phyloP scores from a whole-genome alignment of 2,888 invertebrate genomes.

The Hipparchia sbordonii region DNA sequence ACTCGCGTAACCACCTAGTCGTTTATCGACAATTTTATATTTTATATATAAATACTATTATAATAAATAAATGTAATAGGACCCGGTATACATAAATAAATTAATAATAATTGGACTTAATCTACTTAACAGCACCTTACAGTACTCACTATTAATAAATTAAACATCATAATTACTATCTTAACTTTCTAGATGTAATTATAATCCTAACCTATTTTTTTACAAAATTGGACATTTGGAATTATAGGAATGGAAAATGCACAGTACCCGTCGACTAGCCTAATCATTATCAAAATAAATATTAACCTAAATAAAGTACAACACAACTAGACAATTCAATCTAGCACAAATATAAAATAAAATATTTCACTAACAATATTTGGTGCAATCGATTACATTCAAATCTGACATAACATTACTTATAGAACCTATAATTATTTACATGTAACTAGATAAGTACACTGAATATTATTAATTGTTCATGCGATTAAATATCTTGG shows the following conservation, averaged over 20 bases:
- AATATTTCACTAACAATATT: slow-evolving; percentile 28
- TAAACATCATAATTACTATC: slow-evolving; percentile 13
- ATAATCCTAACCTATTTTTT: slow-evolving; percentile 55
- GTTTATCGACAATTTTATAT: slow-evolving; percentile 48
- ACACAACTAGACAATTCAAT: slow-evolving; percentile 34
- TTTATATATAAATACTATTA: slow-evolving; percentile 41
- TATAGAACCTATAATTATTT: slow-evolving; percentile 37
- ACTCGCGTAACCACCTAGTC: slow-evolving; percentile 79
- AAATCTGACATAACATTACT: slow-evolving; percentile 27
- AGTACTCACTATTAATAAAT: neutral
- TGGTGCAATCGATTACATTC: slow-evolving; percentile 38
- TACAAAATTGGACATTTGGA: slow-evolving; percentile 79
- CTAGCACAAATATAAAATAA: slow-evolving; percentile 12
- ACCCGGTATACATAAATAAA: slow-evolving; percentile 41
- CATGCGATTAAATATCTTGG: slow-evolving; percentile 45
- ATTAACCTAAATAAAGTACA: slow-evolving; percentile 45
- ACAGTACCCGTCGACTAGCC: slow-evolving; percentile 81
- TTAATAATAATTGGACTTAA: slow-evolving; percentile 51
- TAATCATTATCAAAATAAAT: slow-evolving; percentile 48
- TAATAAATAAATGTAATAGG: slow-evolving; percentile 44
- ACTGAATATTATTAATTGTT: slow-evolving; percentile 27
- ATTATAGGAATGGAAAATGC: slow-evolving; percentile 61
- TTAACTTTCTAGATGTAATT: slow-evolving; percentile 39
- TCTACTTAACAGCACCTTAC: slow-evolving; percentile 44
- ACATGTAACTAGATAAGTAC: slow-evolving; percentile 38